Conservation (phyloP, 2,888 invertebrate species). For the Ommatoiulus sabulosus region DNA sequence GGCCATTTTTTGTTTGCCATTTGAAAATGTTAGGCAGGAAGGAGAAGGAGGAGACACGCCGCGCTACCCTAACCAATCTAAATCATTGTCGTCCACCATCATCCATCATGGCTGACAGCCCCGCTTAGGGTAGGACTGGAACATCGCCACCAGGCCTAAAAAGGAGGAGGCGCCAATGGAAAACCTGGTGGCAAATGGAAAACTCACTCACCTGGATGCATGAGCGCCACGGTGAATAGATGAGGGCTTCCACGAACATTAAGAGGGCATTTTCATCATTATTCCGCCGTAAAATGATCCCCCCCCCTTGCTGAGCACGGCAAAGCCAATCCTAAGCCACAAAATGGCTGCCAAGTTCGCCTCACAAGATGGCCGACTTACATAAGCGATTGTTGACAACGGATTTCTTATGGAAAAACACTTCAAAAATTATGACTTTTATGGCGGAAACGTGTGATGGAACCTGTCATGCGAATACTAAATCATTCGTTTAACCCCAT, state of each 20-base stretch:
- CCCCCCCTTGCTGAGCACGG: background rate
- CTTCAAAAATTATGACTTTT: too few species aligned
- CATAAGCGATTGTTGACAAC: background rate
- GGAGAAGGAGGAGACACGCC: conserved; percentile 8
- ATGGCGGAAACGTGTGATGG: too few species aligned
- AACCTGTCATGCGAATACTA: too few species aligned
- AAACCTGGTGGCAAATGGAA: conserved; percentile 24
- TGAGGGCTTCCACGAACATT: conserved; percentile 11
- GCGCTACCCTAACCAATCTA: conserved; percentile 25
- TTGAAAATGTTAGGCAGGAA: conserved; percentile 15
- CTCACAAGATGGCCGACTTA: background rate
- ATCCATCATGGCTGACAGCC: background rate
- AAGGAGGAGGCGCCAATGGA: conserved; percentile 27
- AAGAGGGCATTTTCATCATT: conserved; percentile 25
- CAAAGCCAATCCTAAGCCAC: conserved; percentile 1
- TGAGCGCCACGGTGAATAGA: background rate
- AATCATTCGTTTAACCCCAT: too few species aligned
- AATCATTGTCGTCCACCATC: conserved; percentile 40
- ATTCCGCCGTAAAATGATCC: conserved; percentile 5
- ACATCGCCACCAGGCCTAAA: background rate
- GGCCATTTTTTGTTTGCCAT: conserved; percentile 12
- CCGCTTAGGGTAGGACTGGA: background rate
- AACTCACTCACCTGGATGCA: background rate
- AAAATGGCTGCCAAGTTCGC: background rate
- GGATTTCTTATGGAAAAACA: too few species aligned